Evolutionary conservation across 2,797 vertebrate species (phyloP).

Genomic region (Zenarchopterus dispar): DNA sequence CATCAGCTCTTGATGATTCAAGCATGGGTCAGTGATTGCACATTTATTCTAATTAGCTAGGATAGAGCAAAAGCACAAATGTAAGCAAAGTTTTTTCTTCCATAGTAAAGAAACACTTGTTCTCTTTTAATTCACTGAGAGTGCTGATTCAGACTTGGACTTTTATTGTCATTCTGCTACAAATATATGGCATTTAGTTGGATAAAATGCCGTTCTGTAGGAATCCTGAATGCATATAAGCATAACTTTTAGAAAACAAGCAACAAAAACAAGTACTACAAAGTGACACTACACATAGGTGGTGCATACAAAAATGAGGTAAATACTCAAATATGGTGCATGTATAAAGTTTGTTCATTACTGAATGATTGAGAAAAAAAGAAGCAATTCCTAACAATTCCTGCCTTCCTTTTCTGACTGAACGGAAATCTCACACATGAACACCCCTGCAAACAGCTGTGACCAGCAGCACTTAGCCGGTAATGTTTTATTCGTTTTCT

Average conservation of each 20-base stretch:
- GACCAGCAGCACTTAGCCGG: conserved; percentile 35
- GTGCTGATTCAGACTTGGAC: too few species aligned
- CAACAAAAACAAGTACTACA: too few species aligned
- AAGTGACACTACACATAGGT: too few species aligned
- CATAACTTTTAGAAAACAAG: too few species aligned
- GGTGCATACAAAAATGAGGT: too few species aligned
- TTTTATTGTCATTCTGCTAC: too few species aligned
- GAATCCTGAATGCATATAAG: too few species aligned
- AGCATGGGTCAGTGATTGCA: conserved; percentile 35
- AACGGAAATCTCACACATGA: conserved; percentile 46
- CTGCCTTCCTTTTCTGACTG: conserved; percentile 42
- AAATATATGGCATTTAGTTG: too few species aligned
- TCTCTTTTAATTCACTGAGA: conserved; percentile 45
- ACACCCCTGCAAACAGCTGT: conserved; percentile 38
- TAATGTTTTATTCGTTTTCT: conserved; percentile 40
- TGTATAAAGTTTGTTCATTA: too few species aligned
- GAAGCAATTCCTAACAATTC: conserved; percentile 29
- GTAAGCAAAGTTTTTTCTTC: conserved; percentile 24
- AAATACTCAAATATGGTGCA: too few species aligned
- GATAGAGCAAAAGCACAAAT: conserved; percentile 29
- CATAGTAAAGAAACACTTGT: conserved; percentile 38
- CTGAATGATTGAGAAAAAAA: too few species aligned
- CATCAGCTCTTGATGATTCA: conserved; percentile 29
- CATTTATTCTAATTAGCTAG: conserved; percentile 47
- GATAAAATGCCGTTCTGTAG: too few species aligned